These are phyloP conservation scores for Diachrysia chrysitis DNA, from an alignment of 2,888 invertebrate species.

Conservation along the genomic window DNA sequence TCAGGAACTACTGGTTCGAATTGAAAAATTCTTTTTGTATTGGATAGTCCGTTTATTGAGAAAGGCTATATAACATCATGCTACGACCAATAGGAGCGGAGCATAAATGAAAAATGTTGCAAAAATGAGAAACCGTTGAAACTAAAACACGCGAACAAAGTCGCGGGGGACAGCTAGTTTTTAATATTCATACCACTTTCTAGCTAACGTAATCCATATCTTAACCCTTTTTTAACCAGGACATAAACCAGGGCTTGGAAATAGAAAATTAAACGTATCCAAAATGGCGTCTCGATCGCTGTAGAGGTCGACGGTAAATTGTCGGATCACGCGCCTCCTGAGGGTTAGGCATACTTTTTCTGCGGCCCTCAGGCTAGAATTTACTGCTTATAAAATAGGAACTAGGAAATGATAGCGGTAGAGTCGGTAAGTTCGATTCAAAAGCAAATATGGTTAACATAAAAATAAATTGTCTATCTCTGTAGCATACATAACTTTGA, in stretches of 20 bases:
- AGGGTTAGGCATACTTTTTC: conserved; percentile 76
- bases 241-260: conserved; percentile 24
- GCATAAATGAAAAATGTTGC: too few species aligned
- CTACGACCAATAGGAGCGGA: too few species aligned
- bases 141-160: too few species aligned
- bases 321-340: conserved; percentile 72
- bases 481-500: too few species aligned
- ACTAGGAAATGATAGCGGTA: conserved; percentile 49
- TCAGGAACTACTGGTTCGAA: too few species aligned
- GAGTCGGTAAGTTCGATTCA: conserved; percentile 30
- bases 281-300: conserved; percentile 59
- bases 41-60: too few species aligned
- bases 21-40: too few species aligned
- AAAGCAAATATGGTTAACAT: too few species aligned
- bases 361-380: conserved; percentile 73
- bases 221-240: conserved; percentile 9
- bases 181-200: background rate
- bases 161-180: too few species aligned
- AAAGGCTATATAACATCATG: too few species aligned
- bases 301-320: conserved; percentile 70
- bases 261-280: conserved; percentile 52
- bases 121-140: too few species aligned
- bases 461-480: too few species aligned
- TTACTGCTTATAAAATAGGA: conserved; percentile 64
- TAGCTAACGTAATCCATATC: conserved; percentile 8